Percentiles rank a stretch among this genome's conserved stretches.
These are phyloP conservation scores for Sebastes trivittatus DNA, from an alignment of 2,797 vertebrate species.

Conservation along the genomic window DNA sequence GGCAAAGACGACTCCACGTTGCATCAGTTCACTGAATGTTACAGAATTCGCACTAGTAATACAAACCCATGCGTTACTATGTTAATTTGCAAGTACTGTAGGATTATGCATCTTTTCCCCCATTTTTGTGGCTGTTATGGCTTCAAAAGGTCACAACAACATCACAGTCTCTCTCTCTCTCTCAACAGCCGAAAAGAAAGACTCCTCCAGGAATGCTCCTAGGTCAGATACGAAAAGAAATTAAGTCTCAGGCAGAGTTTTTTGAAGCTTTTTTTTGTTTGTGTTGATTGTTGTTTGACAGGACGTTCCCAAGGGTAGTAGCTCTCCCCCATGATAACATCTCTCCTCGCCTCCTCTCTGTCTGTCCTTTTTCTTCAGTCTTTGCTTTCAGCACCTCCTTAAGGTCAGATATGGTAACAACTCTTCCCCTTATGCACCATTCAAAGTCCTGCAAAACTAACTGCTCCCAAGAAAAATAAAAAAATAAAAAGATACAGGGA, in stretches of 20 bases:
- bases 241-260: conserved; percentile 42
- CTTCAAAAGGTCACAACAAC: conserved; percentile 72
- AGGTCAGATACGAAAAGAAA: conserved; percentile 49
- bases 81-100: conserved; percentile 72
- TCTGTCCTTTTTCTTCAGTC: conserved; percentile 64
- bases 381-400: conserved; percentile 81
- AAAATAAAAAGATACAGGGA: conserved; percentile 25
- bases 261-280: conserved; percentile 35
- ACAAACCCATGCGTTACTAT: conserved; percentile 83
- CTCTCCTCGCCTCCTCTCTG: conserved; percentile 39
- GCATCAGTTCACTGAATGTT: conserved; percentile 79
- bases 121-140: conserved; percentile 73
- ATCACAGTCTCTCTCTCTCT: conserved; percentile 58
- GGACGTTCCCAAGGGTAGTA: conserved; percentile 43
- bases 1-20: conserved; percentile 70
- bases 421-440: conserved; percentile 55
- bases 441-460: conserved; percentile 70
- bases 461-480: conserved; percentile 54
- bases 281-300: conserved; percentile 59
- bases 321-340: conserved; percentile 40
- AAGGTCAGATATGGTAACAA: conserved; percentile 75
- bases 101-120: conserved; percentile 72
- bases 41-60: conserved; percentile 74
- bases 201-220: conserved; percentile 64
- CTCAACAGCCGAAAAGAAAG: conserved; percentile 54